Conservation (phyloP, 2,797 vertebrate genomes). For the Scyliorhinus canicula region DNA sequence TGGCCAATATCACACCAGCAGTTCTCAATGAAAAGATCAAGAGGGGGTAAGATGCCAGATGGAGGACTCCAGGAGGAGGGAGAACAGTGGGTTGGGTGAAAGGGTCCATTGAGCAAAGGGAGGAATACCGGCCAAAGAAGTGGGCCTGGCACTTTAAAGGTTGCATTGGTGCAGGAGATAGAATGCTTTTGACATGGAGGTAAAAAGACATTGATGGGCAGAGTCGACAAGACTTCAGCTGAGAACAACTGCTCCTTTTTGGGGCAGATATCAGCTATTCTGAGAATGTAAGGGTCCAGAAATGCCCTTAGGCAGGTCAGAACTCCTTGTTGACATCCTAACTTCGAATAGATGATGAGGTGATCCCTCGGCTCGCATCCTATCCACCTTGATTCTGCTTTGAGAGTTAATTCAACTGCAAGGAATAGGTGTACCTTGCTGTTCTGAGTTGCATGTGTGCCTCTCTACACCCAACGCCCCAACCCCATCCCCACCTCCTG, state of each 20-base stretch:
- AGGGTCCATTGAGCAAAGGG: too few relatives aligned
- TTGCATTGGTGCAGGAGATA: neutral
- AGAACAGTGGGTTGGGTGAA: too few relatives aligned
- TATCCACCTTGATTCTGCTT: neutral
- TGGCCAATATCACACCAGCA: too few relatives aligned
- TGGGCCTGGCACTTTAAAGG: neutral
- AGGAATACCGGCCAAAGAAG: too few relatives aligned
- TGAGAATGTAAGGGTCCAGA: neutral
- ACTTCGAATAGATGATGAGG: neutral
- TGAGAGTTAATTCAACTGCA: neutral
- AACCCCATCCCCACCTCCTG: too few relatives aligned
- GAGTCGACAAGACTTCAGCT: neutral
- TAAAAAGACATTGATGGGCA: neutral
- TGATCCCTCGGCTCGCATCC: neutral
- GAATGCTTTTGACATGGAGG: neutral
- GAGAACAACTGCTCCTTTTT: neutral
- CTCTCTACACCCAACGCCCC: too few relatives aligned
- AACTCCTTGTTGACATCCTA: neutral
- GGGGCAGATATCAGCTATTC: neutral
- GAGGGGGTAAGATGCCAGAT: too few relatives aligned
- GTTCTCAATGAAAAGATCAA: too few relatives aligned
- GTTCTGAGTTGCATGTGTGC: neutral
- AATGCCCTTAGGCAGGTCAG: neutral
- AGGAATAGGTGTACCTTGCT: neutral
- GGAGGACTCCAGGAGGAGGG: too few relatives aligned